Conservation (phyloP, 2,797 vertebrate genomes). For the Sylvia borin region DNA sequence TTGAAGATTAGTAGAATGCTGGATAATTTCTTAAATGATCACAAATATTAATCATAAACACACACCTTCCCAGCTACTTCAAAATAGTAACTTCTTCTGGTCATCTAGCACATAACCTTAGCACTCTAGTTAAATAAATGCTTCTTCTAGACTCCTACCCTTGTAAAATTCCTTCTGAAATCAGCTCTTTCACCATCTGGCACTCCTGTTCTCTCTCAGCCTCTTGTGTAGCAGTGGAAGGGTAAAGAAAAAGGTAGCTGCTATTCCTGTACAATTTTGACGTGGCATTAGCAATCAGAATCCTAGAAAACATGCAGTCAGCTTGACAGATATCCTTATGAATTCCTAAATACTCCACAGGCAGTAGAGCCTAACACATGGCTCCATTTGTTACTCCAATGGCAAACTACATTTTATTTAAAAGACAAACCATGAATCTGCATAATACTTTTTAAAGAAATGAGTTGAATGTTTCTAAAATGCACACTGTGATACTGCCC, state of each 20-base stretch:
- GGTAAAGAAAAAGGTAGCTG: neutral
- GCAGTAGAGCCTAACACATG: neutral
- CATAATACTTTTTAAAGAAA: neutral
- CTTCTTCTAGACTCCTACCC: neutral
- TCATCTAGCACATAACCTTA: neutral
- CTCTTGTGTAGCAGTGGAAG: neutral
- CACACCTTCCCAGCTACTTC: neutral
- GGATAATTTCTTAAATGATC: neutral
- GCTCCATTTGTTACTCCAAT: neutral
- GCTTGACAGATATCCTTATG: neutral
- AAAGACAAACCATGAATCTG: constrained; percentile 2
- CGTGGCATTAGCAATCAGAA: neutral
- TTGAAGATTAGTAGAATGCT: neutral
- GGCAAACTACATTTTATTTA: neutral
- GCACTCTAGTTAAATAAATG: neutral
- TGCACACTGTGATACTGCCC: neutral
- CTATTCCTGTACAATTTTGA: neutral
- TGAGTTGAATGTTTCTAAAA: neutral
- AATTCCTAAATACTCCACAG: neutral
- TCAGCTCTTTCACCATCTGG: neutral
- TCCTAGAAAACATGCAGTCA: neutral
- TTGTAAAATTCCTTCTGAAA: neutral
- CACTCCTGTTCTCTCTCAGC: neutral
- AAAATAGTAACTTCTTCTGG: neutral
- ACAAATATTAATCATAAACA: neutral